Conservation (phyloP, 2,888 invertebrate species). For the Hartigia nigra region DNA sequence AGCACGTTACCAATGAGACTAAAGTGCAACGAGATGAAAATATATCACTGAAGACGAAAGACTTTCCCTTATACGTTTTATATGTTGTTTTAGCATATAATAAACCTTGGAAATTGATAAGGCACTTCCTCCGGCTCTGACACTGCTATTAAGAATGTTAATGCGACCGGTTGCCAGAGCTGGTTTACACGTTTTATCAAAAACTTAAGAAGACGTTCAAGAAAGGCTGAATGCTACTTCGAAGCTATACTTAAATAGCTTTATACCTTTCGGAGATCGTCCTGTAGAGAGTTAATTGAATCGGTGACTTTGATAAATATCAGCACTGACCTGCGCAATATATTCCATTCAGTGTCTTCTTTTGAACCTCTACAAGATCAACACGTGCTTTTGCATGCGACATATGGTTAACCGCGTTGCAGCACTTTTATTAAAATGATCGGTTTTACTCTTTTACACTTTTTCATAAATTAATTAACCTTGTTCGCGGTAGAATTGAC, state of each 20-base stretch:
- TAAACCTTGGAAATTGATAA: neutral
- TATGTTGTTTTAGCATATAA: neutral
- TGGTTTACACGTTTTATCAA: neutral
- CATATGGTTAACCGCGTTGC: neutral
- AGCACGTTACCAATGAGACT: neutral
- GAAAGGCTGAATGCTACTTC: neutral
- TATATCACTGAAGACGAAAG: neutral
- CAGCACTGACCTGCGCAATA: conserved; percentile 30
- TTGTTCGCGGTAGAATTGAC: neutral
- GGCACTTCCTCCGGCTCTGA: neutral
- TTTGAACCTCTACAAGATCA: neutral
- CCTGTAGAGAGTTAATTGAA: conserved; percentile 36
- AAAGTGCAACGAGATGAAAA: neutral
- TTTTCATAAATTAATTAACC: neutral
- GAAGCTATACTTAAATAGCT: neutral
- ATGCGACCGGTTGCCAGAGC: neutral
- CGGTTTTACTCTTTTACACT: neutral
- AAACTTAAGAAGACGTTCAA: neutral
- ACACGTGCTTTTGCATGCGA: neutral
- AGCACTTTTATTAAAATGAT: neutral
- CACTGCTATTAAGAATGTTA: neutral
- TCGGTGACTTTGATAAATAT: conserved; percentile 55
- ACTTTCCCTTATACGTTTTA: neutral
- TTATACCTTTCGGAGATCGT: neutral
- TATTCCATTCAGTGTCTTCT: neutral